These are phyloP conservation scores for Philaethria dido DNA, from an alignment of 2,888 invertebrate species.

Conservation along the genomic window DNA sequence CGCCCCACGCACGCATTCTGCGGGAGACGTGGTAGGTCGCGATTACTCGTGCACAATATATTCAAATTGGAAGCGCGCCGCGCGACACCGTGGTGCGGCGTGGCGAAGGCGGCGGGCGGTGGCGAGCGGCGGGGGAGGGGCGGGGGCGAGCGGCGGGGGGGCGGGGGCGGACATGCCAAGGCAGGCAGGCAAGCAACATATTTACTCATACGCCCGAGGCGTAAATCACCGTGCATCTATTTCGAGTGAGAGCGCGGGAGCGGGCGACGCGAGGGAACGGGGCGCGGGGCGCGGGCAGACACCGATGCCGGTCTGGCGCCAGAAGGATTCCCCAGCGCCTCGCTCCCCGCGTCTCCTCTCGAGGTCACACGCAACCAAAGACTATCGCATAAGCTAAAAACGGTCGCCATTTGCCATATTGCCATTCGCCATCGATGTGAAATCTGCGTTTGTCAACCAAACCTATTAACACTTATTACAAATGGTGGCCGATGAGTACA, in stretches of 20 bases:
- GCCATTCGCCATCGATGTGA: slow-evolving; percentile 21
- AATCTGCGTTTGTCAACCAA: slow-evolving; percentile 29
- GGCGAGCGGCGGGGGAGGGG: slow-evolving; percentile 63
- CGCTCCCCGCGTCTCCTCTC: slow-evolving; percentile 58
- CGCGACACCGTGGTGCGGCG: slow-evolving; percentile 43
- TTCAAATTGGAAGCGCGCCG: slow-evolving; percentile 38
- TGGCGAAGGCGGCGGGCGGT: slow-evolving; percentile 60
- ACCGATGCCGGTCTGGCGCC: slow-evolving; percentile 83
- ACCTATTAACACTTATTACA: slow-evolving; percentile 25
- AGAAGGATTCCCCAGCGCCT: slow-evolving; percentile 84
- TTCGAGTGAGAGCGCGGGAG: slow-evolving; percentile 64
- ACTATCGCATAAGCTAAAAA: slow-evolving; percentile 44
- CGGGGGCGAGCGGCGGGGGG: slow-evolving; percentile 66
- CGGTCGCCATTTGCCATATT: too few relatives aligned
- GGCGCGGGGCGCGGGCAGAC: slow-evolving; percentile 75
- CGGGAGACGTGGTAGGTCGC: slow-evolving; percentile 47
- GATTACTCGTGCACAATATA: slow-evolving; percentile 41
- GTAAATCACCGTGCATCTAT: slow-evolving; percentile 83
- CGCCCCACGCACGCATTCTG: slow-evolving; percentile 48
- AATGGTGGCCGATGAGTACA: slow-evolving; percentile 1
- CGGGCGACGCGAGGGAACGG: slow-evolving; percentile 60
- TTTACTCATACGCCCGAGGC: slow-evolving; percentile 81
- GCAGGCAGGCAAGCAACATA: slow-evolving; percentile 79
- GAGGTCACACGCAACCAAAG: slow-evolving; percentile 57
- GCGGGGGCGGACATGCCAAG: slow-evolving; percentile 79